Conservation (phyloP, 2,888 invertebrate species). For the Scaptomyza parva region DNA sequence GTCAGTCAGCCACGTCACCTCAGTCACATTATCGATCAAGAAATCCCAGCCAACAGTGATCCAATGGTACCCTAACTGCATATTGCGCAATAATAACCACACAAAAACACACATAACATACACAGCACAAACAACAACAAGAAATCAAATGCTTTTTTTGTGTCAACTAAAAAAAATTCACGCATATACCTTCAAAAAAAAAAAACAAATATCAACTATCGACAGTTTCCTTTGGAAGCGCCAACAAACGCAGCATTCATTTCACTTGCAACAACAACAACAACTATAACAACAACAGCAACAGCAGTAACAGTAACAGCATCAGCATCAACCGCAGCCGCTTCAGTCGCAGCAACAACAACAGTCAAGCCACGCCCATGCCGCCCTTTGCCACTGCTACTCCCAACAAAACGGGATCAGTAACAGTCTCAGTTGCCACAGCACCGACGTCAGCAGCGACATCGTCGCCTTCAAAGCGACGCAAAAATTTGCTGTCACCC, state of each 20-base stretch:
- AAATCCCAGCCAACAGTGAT: constrained; percentile 18
- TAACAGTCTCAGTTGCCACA: constrained; percentile 33
- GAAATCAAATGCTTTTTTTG: constrained; percentile 48
- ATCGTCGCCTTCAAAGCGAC: constrained; percentile 67
- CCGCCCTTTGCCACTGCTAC: constrained; percentile 66
- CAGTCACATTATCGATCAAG: constrained; percentile 14
- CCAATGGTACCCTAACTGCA: constrained; percentile 18
- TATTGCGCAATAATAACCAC: constrained; percentile 29
- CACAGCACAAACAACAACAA: constrained; percentile 15
- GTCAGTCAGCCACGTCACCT: background rate
- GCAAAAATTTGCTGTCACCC: constrained; percentile 78
- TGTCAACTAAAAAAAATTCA: constrained; percentile 48
- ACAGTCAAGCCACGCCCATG: constrained; percentile 78
- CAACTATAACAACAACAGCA: constrained; percentile 25
- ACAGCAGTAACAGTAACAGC: constrained; percentile 40
- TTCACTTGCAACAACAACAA: constrained; percentile 59
- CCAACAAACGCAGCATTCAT: constrained; percentile 64
- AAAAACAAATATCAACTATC: constrained; percentile 24
- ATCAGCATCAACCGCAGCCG: constrained; percentile 49
- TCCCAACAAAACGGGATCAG: constrained; percentile 53
- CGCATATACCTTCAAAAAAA: constrained; percentile 36
- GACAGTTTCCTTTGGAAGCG: constrained; percentile 49
- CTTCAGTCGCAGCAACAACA: constrained; percentile 56
- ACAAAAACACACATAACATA: background rate
- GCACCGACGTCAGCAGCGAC: constrained; percentile 36